phyloP scores from a whole-genome alignment of 2,113 vertebrate species.

The Psilopsiagon aurifrons region DNA sequence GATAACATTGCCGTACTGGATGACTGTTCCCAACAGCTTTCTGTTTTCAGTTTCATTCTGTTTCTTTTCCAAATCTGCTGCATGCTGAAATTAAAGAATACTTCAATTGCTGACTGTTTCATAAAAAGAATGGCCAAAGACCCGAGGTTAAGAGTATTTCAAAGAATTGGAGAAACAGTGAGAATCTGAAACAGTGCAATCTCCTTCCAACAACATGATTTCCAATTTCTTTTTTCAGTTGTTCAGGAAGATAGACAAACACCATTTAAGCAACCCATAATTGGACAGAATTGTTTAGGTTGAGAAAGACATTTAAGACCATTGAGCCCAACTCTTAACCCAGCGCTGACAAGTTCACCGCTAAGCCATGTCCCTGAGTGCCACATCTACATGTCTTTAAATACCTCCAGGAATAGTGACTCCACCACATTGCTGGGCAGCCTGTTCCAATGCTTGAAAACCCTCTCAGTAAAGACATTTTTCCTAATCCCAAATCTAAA shows the following conservation, averaged over 20 bases:
- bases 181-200: not conserved
- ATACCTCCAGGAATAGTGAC: not conserved
- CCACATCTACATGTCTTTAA: not conserved
- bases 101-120: not conserved
- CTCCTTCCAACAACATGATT: not conserved
- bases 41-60: conserved; percentile 98
- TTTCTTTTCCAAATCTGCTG: conserved; percentile 97
- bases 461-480: not conserved
- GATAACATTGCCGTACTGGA: conserved; percentile 97
- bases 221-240: not conserved
- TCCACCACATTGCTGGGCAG: not conserved
- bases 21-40: conserved; percentile 93
- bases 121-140: not conserved
- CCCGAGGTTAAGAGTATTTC: not conserved
- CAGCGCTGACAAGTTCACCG: not conserved
- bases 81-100: conserved; percentile 81
- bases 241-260: not conserved
- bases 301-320: not conserved
- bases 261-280: not conserved
- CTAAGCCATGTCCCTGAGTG: not conserved
- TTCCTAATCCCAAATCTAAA: not conserved
- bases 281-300: not conserved
- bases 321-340: not conserved
- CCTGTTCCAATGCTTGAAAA: not conserved
- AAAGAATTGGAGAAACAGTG: not conserved